A percentile compares a stretch with the other conserved stretches of the same genome.
Conservation (phyloP, 2,888 invertebrate species). For the Exocentrus adspersus region DNA sequence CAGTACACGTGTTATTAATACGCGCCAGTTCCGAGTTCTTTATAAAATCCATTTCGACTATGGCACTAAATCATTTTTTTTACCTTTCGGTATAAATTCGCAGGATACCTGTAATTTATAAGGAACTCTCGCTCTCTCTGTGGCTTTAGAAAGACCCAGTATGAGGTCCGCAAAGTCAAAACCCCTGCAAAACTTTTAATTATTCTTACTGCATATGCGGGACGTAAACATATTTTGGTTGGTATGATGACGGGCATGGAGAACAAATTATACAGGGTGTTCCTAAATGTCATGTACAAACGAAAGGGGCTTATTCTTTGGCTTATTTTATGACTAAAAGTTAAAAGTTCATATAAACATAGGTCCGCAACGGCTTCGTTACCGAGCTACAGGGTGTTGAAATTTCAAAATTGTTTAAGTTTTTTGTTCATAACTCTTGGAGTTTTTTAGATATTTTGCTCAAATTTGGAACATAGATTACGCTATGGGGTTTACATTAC, state of each 20-base stretch:
- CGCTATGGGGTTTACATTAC: no score
- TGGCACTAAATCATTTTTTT: constrained; percentile 42
- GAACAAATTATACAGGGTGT: constrained; percentile 15
- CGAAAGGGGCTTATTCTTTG: no score
- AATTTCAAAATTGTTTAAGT: no score
- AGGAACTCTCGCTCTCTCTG: constrained; percentile 19
- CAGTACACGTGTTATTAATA: constrained; percentile 14
- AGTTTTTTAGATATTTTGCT: no score
- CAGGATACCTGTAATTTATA: constrained; percentile 38
- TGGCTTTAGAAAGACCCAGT: constrained; percentile 25
- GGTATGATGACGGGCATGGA: constrained; percentile 14
- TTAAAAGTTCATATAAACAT: no score
- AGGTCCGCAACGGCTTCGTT: no score
- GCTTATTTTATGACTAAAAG: no score
- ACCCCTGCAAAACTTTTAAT: constrained; percentile 42
- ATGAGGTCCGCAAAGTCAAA: constrained; percentile 30
- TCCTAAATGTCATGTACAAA: not conserved
- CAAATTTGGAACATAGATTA: no score
- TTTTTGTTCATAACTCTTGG: no score
- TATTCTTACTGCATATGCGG: constrained; percentile 28
- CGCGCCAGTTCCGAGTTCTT: not conserved
- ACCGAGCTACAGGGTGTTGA: no score
- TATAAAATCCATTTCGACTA: constrained; percentile 1
- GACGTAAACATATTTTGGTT: constrained; percentile 42
- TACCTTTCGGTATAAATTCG: constrained; percentile 36